A percentile compares a stretch with the other conserved stretches of the same genome.
Evolutionary conservation across 2,888 invertebrate species (phyloP).

Genomic region (Mantis religiosa): DNA sequence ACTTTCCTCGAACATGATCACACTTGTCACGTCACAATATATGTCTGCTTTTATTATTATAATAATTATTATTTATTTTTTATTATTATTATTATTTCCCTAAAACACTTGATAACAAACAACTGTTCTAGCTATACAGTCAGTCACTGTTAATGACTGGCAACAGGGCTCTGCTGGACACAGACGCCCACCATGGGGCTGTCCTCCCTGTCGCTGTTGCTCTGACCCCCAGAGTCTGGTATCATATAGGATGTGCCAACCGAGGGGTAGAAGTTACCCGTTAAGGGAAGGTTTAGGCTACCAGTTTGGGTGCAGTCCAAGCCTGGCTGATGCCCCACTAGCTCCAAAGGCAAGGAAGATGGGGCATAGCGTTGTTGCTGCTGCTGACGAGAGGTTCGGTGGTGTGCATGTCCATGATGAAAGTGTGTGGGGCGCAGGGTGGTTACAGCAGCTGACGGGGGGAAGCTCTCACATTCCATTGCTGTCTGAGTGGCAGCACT

Average conservation of each 20-base stretch:
- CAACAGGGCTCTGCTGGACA: conserved; percentile 88
- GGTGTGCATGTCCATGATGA: conserved; percentile 28
- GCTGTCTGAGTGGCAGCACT: conserved; percentile 20
- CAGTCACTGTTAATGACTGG: conserved; percentile 63
- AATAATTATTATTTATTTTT: not conserved
- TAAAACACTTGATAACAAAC: conserved; percentile 15
- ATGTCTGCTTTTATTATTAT: not conserved
- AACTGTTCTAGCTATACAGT: conserved; percentile 12
- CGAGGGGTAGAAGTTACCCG: conserved; percentile 22
- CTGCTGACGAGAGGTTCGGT: conserved; percentile 14
- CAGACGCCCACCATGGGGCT: conserved; percentile 86
- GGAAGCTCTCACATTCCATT: conserved; percentile 67
- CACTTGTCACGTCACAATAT: not conserved
- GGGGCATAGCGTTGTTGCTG: conserved; percentile 39
- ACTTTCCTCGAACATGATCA: conserved; percentile 6
- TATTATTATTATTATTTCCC: not conserved
- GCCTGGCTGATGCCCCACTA: conserved; percentile 38
- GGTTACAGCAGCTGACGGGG: conserved; percentile 45
- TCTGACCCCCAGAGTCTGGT: conserved; percentile 35
- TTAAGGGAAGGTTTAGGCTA: conserved; percentile 44
- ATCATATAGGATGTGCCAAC: conserved; percentile 7
- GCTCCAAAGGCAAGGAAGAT: conserved; percentile 32
- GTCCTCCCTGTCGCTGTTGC: conserved; percentile 56
- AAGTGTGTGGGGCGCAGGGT: conserved; percentile 43
- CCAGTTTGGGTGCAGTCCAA: conserved; percentile 44